These are phyloP conservation scores for Paragorgia papillata DNA, from an alignment of 92 coral and sea anemone species.

Conservation along the genomic window DNA sequence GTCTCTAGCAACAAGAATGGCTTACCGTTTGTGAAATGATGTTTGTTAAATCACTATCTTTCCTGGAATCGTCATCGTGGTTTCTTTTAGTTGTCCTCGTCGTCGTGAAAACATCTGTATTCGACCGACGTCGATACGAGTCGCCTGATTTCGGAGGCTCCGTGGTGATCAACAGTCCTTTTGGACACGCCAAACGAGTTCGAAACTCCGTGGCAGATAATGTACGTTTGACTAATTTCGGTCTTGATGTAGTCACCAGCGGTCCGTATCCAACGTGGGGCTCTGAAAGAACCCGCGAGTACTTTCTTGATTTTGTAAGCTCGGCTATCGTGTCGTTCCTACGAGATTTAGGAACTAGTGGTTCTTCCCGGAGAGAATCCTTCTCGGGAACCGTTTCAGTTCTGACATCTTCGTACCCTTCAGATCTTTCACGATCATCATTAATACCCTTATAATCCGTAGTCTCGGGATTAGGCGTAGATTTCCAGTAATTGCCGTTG, in stretches of 20 bases:
- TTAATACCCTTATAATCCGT: not conserved
- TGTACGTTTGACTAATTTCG: conserved; percentile 1
- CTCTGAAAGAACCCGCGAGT: not conserved
- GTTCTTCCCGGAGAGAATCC: not conserved
- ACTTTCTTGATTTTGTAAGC: not conserved
- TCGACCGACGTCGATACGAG: conserved; percentile 16
- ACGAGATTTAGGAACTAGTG: too few relatives aligned
- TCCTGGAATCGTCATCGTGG: not conserved
- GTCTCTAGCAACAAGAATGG: not conserved
- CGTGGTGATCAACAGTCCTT: conserved; percentile 34
- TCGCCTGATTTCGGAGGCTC: conserved; percentile 37
- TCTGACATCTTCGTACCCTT: not conserved
- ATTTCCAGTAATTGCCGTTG: not conserved
- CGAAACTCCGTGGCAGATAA: conserved; percentile 17
- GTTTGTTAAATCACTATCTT: not conserved
- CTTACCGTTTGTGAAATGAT: not conserved
- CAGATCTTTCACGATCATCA: not conserved
- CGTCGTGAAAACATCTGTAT: conserved; percentile 8
- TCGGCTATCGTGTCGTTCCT: not conserved
- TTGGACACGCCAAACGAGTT: conserved; percentile 39
- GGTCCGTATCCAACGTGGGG: not conserved
- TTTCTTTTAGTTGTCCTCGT: not conserved
- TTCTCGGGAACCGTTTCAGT: not conserved
- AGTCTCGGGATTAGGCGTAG: not conserved
- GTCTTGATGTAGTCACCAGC: not conserved